Evolutionary conservation across 2,797 vertebrate genomes (phyloP).

Genomic region (Phyllotis vaccarum): DNA sequence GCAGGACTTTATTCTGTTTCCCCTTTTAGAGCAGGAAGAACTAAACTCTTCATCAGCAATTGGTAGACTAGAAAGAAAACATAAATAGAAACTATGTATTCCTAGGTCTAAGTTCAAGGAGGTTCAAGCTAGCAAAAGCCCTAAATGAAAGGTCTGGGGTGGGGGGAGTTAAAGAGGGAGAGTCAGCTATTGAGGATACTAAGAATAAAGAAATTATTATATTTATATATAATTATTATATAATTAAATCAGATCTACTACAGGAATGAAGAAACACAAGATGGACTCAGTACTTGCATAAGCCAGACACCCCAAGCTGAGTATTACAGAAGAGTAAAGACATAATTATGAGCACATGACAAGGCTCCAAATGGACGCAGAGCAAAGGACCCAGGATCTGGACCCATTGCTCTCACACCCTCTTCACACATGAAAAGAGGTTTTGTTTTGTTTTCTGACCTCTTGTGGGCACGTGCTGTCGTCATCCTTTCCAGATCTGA

Average conservation of each 20-base stretch:
- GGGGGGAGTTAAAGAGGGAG: fast-evolving
- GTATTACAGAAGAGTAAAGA: not conserved
- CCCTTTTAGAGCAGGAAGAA: conserved; percentile 4
- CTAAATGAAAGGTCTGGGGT: conserved; percentile 17
- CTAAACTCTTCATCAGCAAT: conserved; percentile 48
- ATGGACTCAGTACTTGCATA: conserved; percentile 27
- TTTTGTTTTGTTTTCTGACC: conserved; percentile 33
- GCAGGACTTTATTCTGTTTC: not conserved
- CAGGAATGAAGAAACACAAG: conserved; percentile 45
- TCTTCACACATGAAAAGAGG: conserved; percentile 50
- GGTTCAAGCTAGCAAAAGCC: conserved; percentile 22
- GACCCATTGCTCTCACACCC: not conserved
- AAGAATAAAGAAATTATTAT: conserved; percentile 57
- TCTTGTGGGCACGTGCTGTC: conserved; percentile 44
- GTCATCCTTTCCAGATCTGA: conserved; percentile 68
- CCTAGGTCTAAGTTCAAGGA: conserved; percentile 57
- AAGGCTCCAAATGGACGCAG: not conserved
- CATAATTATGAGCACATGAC: not conserved
- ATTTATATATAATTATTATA: no score
- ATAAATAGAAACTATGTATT: conserved; percentile 41
- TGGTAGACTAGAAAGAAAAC: conserved; percentile 18
- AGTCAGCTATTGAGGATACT: not conserved
- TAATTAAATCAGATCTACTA: conserved; percentile 51
- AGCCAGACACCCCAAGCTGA: conserved; percentile 15
- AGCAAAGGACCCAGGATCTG: not conserved